Evolutionary conservation across 2,888 invertebrate genomes (phyloP).

Genomic region (Acleris emargana): DNA sequence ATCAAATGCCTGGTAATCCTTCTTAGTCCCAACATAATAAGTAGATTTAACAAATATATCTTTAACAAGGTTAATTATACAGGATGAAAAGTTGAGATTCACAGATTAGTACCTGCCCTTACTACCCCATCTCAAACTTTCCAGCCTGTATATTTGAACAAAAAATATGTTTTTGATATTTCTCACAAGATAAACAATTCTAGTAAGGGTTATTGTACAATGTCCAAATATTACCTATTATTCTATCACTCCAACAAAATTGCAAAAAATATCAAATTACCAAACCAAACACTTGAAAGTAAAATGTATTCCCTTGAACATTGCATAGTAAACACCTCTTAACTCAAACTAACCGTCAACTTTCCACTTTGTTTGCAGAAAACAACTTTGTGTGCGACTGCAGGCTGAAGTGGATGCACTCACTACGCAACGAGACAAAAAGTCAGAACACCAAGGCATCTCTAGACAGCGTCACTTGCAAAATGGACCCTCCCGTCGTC

Average conservation of each 20-base stretch:
- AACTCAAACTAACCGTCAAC: constrained; percentile 25
- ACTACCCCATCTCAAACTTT: no score
- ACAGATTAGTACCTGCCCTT: no score
- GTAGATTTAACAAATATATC: no score
- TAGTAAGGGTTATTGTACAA: no score
- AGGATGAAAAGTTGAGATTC: no score
- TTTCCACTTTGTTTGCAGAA: constrained; percentile 82
- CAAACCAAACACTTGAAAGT: constrained; percentile 2
- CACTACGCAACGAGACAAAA: constrained; percentile 88
- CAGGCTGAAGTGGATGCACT: constrained; percentile 91
- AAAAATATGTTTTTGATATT: no score
- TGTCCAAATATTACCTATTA: no score
- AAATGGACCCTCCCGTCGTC: constrained; percentile 82
- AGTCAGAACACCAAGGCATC: constrained; percentile 87
- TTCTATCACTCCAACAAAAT: neutral
- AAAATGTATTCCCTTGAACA: neutral
- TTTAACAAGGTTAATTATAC: no score
- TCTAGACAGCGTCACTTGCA: constrained; percentile 88
- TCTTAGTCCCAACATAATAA: no score
- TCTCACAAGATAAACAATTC: no score
- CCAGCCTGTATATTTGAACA: no score
- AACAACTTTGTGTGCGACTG: constrained; percentile 94
- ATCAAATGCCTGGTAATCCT: no score
- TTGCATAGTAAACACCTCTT: neutral
- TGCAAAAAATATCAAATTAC: neutral